These are phyloP conservation scores for Nephrocerus scutellatus DNA, from an alignment of 2,888 invertebrate genomes.

Conservation along the genomic window DNA sequence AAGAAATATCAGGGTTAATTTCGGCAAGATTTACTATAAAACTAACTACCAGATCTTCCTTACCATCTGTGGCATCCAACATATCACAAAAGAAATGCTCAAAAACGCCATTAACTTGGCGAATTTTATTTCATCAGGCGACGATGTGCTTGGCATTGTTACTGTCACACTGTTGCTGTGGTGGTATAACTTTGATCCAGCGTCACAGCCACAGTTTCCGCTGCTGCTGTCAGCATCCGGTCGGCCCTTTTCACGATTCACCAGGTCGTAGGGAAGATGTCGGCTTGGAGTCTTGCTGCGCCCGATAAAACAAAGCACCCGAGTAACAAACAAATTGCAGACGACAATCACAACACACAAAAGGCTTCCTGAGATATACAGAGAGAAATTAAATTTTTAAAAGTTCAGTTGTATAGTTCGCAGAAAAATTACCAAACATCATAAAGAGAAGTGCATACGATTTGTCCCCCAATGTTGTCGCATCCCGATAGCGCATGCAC, in stretches of 20 bases:
- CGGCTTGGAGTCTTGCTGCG: constrained; percentile 40
- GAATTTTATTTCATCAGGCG: constrained; percentile 77
- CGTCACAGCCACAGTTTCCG: constrained; percentile 38
- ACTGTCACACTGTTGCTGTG: constrained; percentile 40
- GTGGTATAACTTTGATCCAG: constrained; percentile 35
- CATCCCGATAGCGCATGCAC: constrained; percentile 69
- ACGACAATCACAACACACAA: constrained; percentile 70
- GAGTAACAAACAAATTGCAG: constrained; percentile 76
- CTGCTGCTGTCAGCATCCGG: constrained; percentile 29
- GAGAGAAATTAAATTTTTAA: constrained; percentile 16
- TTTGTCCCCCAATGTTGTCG: constrained; percentile 56
- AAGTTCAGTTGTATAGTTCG: not conserved
- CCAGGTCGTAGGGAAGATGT: constrained; percentile 40
- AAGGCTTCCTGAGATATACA: constrained; percentile 56
- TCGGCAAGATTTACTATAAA: not conserved
- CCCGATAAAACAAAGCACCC: constrained; percentile 56
- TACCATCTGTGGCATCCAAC: constrained; percentile 87
- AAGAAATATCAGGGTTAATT: constrained; percentile 16
- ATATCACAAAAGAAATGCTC: constrained; percentile 73
- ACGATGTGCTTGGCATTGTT: constrained; percentile 33
- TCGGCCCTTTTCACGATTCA: constrained; percentile 36
- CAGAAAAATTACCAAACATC: constrained; percentile 56
- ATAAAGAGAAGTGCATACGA: constrained; percentile 72
- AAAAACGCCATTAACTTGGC: constrained; percentile 77
- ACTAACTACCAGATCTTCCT: constrained; percentile 30